These are phyloP conservation scores for Pseudochirops corinnae DNA, from an alignment of 2,797 vertebrate species.

Conservation along the genomic window DNA sequence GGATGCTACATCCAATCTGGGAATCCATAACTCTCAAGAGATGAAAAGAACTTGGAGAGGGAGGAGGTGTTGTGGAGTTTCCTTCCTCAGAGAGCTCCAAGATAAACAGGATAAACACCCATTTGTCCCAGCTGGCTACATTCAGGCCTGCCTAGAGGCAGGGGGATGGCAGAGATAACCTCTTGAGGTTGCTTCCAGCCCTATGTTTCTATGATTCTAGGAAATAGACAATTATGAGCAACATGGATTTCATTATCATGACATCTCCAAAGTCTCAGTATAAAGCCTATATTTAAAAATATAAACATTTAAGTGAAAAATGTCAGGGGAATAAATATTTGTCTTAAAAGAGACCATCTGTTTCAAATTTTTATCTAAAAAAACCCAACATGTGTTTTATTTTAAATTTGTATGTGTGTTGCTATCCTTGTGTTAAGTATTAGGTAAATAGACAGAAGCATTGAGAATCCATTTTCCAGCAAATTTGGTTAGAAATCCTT, in stretches of 20 bases:
- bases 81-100: conserved; percentile 74
- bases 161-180: conserved; percentile 73
- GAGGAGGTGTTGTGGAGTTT: conserved; percentile 73
- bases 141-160: conserved; percentile 76
- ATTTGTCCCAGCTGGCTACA: conserved; percentile 77
- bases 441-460: conserved; percentile 87
- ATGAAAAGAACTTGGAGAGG: conserved; percentile 49
- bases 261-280: conserved; percentile 82
- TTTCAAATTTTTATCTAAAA: conserved; percentile 85
- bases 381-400: conserved; percentile 86
- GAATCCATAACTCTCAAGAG: not conserved
- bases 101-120: conserved; percentile 77
- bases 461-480: conserved; percentile 86
- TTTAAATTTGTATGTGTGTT: conserved; percentile 88
- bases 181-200: conserved; percentile 72
- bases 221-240: conserved; percentile 81
- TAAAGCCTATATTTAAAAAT: conserved; percentile 81
- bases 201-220: conserved; percentile 79
- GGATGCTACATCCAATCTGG: conserved; percentile 40
- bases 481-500: conserved; percentile 85
- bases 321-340: conserved; percentile 85
- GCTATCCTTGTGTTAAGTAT: conserved; percentile 88
- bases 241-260: conserved; percentile 83
- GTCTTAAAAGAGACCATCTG: conserved; percentile 87
- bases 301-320: conserved; percentile 83